A percentile compares a stretch with the other conserved stretches of the same genome.
phyloP scores from a whole-genome alignment of 2,113 vertebrate species.

The Callionymus lyra region DNA sequence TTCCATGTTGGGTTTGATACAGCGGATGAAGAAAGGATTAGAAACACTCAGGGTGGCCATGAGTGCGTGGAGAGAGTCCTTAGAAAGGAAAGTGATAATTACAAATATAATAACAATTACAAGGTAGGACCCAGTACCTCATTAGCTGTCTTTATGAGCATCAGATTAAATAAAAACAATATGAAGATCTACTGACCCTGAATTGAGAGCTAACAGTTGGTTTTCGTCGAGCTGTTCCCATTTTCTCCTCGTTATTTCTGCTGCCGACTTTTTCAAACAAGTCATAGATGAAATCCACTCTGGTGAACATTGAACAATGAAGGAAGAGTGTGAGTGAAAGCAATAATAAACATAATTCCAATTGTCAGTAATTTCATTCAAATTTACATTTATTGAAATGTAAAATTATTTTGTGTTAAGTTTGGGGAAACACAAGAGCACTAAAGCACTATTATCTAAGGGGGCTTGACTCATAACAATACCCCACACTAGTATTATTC shows the following conservation, averaged over 20 bases:
- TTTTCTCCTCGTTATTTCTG: conserved; percentile 81
- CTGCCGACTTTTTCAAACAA: conserved; percentile 86
- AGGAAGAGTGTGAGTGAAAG: too few relatives aligned
- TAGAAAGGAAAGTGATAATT: conserved; percentile 6
- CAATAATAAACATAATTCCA: too few relatives aligned
- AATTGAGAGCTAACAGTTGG: conserved; percentile 92
- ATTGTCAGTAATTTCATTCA: too few relatives aligned
- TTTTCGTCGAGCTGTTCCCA: conserved; percentile 84
- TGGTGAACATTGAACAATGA: conserved; percentile 29
- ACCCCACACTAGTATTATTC: too few relatives aligned
- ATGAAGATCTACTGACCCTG: conserved; percentile 75
- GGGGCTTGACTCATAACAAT: too few relatives aligned
- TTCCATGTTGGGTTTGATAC: conserved; percentile 86
- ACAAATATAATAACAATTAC: neutral
- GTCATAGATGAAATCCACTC: conserved; percentile 90
- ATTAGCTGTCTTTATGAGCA: neutral
- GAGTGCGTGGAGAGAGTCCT: conserved; percentile 86
- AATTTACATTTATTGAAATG: too few relatives aligned
- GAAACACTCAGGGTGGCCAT: conserved; percentile 84
- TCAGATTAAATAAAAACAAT: too few relatives aligned
- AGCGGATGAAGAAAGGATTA: conserved; percentile 90
- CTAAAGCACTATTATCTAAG: too few relatives aligned
- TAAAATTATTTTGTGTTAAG: too few relatives aligned
- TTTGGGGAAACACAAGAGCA: too few relatives aligned
- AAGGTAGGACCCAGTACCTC: neutral